Base-by-base conservation (phyloP, 2,113 vertebrate genomes). In the Pandion haliaetus region DNA sequence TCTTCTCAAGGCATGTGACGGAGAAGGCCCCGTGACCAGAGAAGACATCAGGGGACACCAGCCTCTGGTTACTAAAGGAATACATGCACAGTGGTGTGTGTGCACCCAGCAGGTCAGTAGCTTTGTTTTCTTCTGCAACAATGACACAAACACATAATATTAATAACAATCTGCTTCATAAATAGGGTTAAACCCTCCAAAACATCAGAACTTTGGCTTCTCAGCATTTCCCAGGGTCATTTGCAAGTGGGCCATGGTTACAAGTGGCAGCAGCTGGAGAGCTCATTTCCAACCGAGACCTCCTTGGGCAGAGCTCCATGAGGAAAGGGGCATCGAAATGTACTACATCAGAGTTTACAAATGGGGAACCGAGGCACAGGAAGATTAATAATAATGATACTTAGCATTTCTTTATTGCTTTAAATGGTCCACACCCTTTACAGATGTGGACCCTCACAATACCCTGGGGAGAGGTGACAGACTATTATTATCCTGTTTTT, bases 311-410 rank as follows among this genome's bases (percentile, higher is more conserved):
- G 71, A 87, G 40, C 45, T 90, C 92, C 61, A 5, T 34, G 50
- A 73, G 55, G 77, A 94, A 93, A 81, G 0, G 0, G 49, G 58
- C 80, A 29, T 58, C n/a, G 66, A 62, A 90, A 59, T 14, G 47
- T 47, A 10, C 67, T 50, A 63, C 29, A 11, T 66, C 72, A 47
- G 87, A 82, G 50, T 74, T 92, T 83, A 58, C 42, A 92, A 95
- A 97, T 92, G 86, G 88, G 94, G 96, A 96, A 97, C 93, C 1
- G 2, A 93, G 59, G 92, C 45, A 86, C 90, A 81, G 92, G 92
- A 97, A 94, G 79, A 62, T 70, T 92, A 96, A 91, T 95, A 93
- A 97, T 93, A 95, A 86, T 88, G 88, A 90, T 88, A 95, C 85
- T 88, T 83, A 62, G 18, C 74, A 77, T 96, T 81, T 92, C n/a